phyloP scores from a whole-genome alignment of 1,140 invertebrate species.

The Drosophila arawakana region DNA sequence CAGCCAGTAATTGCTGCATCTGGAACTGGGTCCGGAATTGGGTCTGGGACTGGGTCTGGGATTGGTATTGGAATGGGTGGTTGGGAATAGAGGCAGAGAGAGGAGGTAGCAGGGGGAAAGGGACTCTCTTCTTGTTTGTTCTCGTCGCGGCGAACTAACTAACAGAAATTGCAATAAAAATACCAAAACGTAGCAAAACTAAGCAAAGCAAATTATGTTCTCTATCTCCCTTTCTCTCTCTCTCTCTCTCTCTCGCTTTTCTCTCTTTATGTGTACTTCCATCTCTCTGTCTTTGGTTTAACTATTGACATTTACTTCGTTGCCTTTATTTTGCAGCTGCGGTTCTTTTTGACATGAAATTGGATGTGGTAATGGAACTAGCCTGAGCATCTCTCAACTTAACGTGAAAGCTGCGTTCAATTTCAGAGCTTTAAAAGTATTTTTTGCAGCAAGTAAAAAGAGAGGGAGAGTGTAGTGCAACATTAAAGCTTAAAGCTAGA shows the following conservation, averaged over 20 bases:
- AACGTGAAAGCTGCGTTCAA: background rate
- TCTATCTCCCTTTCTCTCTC: slow-evolving; percentile 9
- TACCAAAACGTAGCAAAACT: slow-evolving; percentile 77
- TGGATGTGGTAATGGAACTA: slow-evolving; percentile 9
- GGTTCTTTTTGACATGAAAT: slow-evolving; percentile 23
- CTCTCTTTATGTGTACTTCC: background rate
- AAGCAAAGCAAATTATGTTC: slow-evolving; percentile 80
- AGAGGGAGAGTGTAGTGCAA: background rate
- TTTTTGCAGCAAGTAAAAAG: background rate
- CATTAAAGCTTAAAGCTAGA: background rate
- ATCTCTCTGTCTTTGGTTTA: slow-evolving; percentile 24
- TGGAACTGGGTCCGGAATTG: background rate
- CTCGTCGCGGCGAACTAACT: slow-evolving; percentile 48
- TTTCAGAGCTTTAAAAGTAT: background rate
- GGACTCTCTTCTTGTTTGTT: slow-evolving; percentile 23
- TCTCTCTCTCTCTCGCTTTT: slow-evolving; percentile 6
- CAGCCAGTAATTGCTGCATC: slow-evolving; percentile 41
- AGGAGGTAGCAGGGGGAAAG: background rate
- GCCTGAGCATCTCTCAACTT: background rate
- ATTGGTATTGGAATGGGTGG: background rate
- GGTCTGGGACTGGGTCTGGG: slow-evolving; percentile 7
- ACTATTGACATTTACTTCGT: slow-evolving; percentile 64
- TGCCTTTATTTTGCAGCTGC: slow-evolving; percentile 34
- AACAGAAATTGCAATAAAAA: slow-evolving; percentile 81
- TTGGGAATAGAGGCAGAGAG: background rate